A percentile compares a stretch with the other conserved stretches of the same genome.
Conservation (phyloP, 2,113 vertebrate species). For the Physeter macrocephalus region DNA sequence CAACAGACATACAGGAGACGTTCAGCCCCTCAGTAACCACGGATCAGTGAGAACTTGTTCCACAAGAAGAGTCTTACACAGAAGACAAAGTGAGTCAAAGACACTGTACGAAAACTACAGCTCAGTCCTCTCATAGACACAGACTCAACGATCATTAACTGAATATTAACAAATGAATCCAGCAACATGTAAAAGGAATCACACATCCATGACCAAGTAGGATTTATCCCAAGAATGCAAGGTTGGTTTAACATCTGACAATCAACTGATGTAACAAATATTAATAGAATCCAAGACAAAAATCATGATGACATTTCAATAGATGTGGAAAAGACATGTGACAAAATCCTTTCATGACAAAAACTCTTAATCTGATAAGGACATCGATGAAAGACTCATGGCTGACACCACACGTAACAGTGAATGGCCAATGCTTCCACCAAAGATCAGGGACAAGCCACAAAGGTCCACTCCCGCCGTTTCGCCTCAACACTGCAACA, state of each 20-base stretch:
- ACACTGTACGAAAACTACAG: too few species aligned
- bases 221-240: background rate
- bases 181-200: background rate
- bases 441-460: background rate
- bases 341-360: background rate
- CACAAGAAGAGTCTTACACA: background rate
- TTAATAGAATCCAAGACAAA: background rate
- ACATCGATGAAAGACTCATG: background rate
- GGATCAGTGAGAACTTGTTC: fast-evolving
- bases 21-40: background rate
- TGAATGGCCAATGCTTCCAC: background rate
- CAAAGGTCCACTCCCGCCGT: background rate
- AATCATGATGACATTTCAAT: background rate
- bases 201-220: background rate
- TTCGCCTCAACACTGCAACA: background rate
- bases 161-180: background rate
- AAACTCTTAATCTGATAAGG: background rate
- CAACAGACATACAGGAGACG: too few species aligned
- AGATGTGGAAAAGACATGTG: background rate
- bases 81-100: background rate
- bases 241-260: background rate
- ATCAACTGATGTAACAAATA: background rate
- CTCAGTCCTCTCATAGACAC: background rate
- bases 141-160: background rate
- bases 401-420: background rate